Evolutionary conservation across 2,888 invertebrate genomes (phyloP).

Genomic region (Luffia ferchaultella): DNA sequence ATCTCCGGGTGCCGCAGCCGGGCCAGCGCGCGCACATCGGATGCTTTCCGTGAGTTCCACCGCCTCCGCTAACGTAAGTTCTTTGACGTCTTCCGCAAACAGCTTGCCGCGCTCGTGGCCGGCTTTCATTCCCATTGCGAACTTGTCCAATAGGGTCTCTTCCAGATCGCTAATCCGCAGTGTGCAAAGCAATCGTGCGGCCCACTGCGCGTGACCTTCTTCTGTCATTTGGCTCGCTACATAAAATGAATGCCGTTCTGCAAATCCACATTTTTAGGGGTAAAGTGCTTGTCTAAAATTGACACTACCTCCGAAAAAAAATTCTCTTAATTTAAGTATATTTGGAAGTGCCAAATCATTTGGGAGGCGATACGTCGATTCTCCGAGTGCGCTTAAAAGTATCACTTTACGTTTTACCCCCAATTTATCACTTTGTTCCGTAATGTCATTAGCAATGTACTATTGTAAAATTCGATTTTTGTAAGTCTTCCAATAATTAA

Average conservation of each 20-base stretch:
- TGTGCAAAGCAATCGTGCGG: conserved; percentile 1
- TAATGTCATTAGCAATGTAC: no score
- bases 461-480: no score
- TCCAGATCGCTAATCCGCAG: not conserved
- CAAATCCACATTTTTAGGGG: conserved; percentile 12
- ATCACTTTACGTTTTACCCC: no score
- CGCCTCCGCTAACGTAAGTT: not conserved
- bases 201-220: conserved; percentile 14
- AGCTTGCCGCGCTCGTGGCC: not conserved
- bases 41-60: not conserved
- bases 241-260: conserved; percentile 16
- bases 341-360: conserved; percentile 16
- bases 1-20: no score
- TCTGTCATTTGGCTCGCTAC: conserved; percentile 15
- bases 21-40: conserved; percentile 1
- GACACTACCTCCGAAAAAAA: conserved; percentile 14
- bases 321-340: conserved; percentile 11
- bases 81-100: not conserved
- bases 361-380: conserved; percentile 14
- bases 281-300: conserved; percentile 11
- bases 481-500: no score
- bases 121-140: not conserved
- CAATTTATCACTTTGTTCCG: no score
- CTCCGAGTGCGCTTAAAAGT: conserved; percentile 15
- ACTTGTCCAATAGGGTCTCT: not conserved